Evolutionary conservation across 2,113 vertebrate species (phyloP), one percentile per base, ranked within the genome.

Genomic region (Morone chrysops): DNA sequence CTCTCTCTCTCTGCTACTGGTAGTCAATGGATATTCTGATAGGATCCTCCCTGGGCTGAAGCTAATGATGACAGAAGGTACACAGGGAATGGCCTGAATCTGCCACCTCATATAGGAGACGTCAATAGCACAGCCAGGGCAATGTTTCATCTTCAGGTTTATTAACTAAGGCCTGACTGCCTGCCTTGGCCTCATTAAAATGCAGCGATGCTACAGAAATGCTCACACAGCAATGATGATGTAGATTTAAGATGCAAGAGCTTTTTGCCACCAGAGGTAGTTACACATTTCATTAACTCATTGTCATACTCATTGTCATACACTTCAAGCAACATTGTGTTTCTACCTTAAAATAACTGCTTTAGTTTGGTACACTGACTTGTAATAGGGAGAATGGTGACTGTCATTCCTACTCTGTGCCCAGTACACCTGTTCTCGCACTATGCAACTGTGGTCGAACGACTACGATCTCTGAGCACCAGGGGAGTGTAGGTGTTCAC

Each of bases 11-110:
- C 66, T 66, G 40, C 71, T 63, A 67, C 50, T 69, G 65, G 56
- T 65, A 65, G 81, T 77, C 76, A 70, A 61, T 80, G 66, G 69
- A 70, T 76, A 56, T 83, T 74, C 62, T 69, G 81, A 90, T 90
- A 79, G 68, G 74, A 80, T 86, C 81, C 60, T 81, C 78, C 71
- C 61, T 36, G 56, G 57, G 78, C 71, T 59, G 66, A 73, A 70
- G 81, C 77, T 93, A 93, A 94, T 86, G 84, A 94, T 91, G 90
- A 92, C 82, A 89, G 83, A 91, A 83, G 87, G 88, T 84, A 87
- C 76, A 79, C 69, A 74, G 38, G 59, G 83, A 90, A 70, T 90
- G 93, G 78, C 91, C 92, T 93, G 80, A 87, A 94, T 93, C 84
- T 92, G 90, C 90, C 93, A 89, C 79, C 81, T 88, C 85, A 78